Percentiles rank a stretch among this genome's conserved stretches.
Evolutionary conservation across 1,140 invertebrate species (phyloP).

Genomic region (Ooceraea biroi): DNA sequence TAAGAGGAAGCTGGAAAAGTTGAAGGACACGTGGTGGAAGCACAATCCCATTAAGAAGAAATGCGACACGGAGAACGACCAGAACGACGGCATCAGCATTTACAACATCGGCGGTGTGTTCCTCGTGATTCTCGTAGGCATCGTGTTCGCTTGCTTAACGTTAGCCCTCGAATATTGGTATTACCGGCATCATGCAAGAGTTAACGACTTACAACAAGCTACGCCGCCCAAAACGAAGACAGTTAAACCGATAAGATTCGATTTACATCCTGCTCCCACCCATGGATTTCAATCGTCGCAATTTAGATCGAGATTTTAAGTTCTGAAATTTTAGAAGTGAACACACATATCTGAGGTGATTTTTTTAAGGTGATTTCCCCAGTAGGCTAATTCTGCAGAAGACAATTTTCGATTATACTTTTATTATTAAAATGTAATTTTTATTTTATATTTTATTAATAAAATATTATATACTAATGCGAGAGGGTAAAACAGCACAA

Average conservation of each 20-base stretch:
- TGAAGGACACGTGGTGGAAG: slow-evolving; percentile 99
- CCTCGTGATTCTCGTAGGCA: slow-evolving; percentile 97
- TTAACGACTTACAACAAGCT: slow-evolving; percentile 62
- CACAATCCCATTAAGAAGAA: slow-evolving; percentile 92
- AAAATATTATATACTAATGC: no score
- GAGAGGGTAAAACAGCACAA: no score
- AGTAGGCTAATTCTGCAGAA: no score
- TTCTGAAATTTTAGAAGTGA: neutral
- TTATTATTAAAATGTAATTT: no score
- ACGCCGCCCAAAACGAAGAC: slow-evolving; percentile 59
- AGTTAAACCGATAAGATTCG: slow-evolving; percentile 76
- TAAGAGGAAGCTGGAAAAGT: slow-evolving; percentile 95
- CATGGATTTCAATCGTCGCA: slow-evolving; percentile 70
- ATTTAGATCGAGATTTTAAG: slow-evolving; percentile 76
- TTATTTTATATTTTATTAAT: no score
- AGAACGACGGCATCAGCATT: slow-evolving; percentile 98
- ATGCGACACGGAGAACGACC: slow-evolving; percentile 96
- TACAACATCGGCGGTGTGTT: slow-evolving; percentile 99
- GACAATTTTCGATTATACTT: no score
- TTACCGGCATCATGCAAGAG: slow-evolving; percentile 90
- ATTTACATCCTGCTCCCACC: slow-evolving; percentile 78
- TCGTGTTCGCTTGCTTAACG: slow-evolving; percentile 95
- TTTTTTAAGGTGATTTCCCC: no score
- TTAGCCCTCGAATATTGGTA: slow-evolving; percentile 98
- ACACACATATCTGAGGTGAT: no score